These are phyloP conservation scores for Ptychobarbus kaznakovi DNA, from an alignment of 2,797 vertebrate genomes.

Conservation along the genomic window DNA sequence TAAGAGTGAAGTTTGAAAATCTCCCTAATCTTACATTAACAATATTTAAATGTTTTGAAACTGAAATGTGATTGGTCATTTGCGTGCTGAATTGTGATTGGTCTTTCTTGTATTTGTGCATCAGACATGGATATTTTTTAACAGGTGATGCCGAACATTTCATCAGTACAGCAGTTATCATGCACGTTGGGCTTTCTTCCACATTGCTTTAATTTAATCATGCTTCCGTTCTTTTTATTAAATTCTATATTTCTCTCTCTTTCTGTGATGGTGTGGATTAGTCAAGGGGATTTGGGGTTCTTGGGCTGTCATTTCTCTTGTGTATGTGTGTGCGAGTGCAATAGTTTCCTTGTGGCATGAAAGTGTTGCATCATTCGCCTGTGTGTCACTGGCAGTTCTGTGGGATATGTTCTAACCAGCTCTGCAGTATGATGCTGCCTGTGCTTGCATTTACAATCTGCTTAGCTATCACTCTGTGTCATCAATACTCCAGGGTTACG, in stretches of 20 bases:
- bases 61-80: not conserved
- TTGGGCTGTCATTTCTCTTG: conserved; percentile 45
- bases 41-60: not conserved
- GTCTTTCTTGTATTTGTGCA: not conserved
- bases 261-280: conserved; percentile 59
- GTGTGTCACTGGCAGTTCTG: conserved; percentile 41
- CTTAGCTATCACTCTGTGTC: conserved; percentile 45
- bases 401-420: conserved; percentile 46
- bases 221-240: conserved; percentile 65
- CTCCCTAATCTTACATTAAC: not conserved
- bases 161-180: conserved; percentile 25
- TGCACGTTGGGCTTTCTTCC: conserved; percentile 27
- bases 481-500: conserved; percentile 31
- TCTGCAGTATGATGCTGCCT: conserved; percentile 30
- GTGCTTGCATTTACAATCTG: conserved; percentile 36
- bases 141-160: not conserved
- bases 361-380: conserved; percentile 82
- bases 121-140: not conserved
- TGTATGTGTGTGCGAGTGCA: conserved; percentile 66
- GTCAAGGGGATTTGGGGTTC: conserved; percentile 51
- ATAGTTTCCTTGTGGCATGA: conserved; percentile 81
- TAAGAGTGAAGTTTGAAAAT: not conserved
- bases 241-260: conserved; percentile 49
- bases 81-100: not conserved
- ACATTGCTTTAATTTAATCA: conserved; percentile 62